phyloP scores from a whole-genome alignment of 1,140 invertebrate genomes.

The Anoplophora glabripennis region DNA sequence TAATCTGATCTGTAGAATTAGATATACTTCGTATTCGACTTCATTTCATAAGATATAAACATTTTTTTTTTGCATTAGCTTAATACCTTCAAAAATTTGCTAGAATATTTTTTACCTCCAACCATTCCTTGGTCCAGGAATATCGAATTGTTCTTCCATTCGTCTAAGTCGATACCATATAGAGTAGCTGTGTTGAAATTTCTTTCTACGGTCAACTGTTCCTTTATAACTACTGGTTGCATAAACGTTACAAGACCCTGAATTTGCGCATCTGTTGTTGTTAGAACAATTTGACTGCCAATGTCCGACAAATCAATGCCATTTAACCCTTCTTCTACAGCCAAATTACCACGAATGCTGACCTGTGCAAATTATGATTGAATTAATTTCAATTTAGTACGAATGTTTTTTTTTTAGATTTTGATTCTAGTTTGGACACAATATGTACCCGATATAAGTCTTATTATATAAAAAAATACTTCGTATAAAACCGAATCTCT shows the following conservation, averaged over 20 bases:
- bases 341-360: constrained; percentile 35
- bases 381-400: too few relatives aligned
- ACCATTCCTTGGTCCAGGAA: constrained; percentile 36
- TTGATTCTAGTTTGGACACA: too few relatives aligned
- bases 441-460: too few relatives aligned
- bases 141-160: constrained; percentile 35
- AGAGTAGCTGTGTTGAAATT: constrained; percentile 32
- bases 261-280: constrained; percentile 33
- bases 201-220: constrained; percentile 32
- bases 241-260: constrained; percentile 33
- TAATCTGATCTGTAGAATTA: too few relatives aligned
- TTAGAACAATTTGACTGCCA: constrained; percentile 32
- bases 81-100: too few relatives aligned
- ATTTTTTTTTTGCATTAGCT: too few relatives aligned
- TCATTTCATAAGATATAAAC: too few relatives aligned
- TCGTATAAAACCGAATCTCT: too few relatives aligned
- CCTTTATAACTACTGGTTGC: constrained; percentile 23
- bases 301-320: constrained; percentile 31
- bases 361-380: constrained; percentile 39
- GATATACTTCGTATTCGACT: too few relatives aligned
- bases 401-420: too few relatives aligned
- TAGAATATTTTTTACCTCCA: constrained; percentile 26
- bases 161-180: constrained; percentile 28
- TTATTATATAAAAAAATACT: too few relatives aligned
- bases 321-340: constrained; percentile 31